Base-by-base conservation (phyloP, 2,797 vertebrate genomes). In the Taenioides sp. region DNA sequence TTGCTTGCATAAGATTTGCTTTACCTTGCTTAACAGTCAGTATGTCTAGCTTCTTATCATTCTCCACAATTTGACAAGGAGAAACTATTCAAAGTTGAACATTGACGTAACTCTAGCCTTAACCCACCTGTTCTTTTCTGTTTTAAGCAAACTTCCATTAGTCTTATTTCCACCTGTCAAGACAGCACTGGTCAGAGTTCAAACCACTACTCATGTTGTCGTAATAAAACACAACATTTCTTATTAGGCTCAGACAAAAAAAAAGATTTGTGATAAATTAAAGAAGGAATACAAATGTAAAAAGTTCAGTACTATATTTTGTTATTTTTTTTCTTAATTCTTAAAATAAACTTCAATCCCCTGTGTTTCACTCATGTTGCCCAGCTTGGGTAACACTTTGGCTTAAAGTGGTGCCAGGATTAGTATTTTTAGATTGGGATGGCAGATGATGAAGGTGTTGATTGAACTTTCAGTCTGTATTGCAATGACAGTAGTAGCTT, bases 111-210 rank as follows among this genome's bases (percentile, higher is more conserved):
- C 82, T 25, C 65, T 72, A 88, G 70, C 84, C 69, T 71, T 70
- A 18, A 84, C 67, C 75, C 86, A 90, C 85, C 87, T 90, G 89
- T 86, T 85, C 64, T 74, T 11, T 65, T 79, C 75, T 76, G 77
- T 78, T 82, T 74, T 87, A 72, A 86, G 67, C 74, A 67, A 75
- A 59, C 70, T 72, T 80, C 71, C 76, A 67, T 85, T 71, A 68
- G 67, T 72, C 87, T 89, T 81, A 92, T 80, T 74, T 72, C 81
- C 87, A 82, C 86, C 87, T 90, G 87, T 87, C 79, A 74, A 27
- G 69, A 78, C 82, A 88, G 70, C 75, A 58, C 67, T 12, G 52
- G 83, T 88, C 77, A 79, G 67, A 72, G 79, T 87, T 87, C 73
- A 84, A 71, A 76, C 58, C 70, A 55, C 57, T 73, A 66, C 78